These are phyloP conservation scores for Cephus rjabovi DNA, from an alignment of 2,888 invertebrate genomes.

Conservation along the genomic window DNA sequence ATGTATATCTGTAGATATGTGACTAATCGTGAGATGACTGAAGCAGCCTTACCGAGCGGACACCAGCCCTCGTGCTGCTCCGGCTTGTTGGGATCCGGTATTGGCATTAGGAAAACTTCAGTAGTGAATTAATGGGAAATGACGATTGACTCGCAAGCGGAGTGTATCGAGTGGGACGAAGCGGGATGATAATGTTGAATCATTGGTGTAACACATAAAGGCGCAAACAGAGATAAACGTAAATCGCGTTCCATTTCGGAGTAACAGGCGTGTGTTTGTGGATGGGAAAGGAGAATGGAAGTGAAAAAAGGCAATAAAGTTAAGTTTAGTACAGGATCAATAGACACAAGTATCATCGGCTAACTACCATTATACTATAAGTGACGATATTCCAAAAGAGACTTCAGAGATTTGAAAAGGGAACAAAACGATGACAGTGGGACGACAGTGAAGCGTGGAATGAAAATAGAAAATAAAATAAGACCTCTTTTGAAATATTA, in stretches of 20 bases:
- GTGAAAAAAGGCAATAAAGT: constrained; percentile 37
- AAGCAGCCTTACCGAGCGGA: constrained; percentile 79
- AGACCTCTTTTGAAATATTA: neutral
- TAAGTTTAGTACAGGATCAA: constrained; percentile 47
- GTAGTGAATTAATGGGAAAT: constrained; percentile 43
- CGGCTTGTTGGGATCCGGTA: constrained; percentile 88
- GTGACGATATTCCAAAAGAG: constrained; percentile 17
- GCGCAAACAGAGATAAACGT: neutral
- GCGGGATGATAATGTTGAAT: constrained; percentile 15
- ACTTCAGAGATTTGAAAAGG: neutral
- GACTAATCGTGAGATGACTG: neutral
- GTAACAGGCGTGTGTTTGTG: neutral
- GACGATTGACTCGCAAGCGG: constrained; percentile 59
- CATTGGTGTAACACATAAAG: constrained; percentile 37
- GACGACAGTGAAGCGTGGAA: no score
- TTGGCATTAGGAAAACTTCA: constrained; percentile 74
- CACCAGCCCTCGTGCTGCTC: constrained; percentile 93
- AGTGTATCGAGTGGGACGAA: constrained; percentile 49
- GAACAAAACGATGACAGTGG: neutral
- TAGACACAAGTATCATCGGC: constrained; percentile 43
- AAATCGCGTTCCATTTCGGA: neutral
- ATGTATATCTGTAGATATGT: neutral
- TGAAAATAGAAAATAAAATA: neutral
- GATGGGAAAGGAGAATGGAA: constrained; percentile 18
- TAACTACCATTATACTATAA: constrained; percentile 38